phyloP scores from a whole-genome alignment of 37 sponge, comb jelly and placozoan species.

The Beroe forskalii region DNA sequence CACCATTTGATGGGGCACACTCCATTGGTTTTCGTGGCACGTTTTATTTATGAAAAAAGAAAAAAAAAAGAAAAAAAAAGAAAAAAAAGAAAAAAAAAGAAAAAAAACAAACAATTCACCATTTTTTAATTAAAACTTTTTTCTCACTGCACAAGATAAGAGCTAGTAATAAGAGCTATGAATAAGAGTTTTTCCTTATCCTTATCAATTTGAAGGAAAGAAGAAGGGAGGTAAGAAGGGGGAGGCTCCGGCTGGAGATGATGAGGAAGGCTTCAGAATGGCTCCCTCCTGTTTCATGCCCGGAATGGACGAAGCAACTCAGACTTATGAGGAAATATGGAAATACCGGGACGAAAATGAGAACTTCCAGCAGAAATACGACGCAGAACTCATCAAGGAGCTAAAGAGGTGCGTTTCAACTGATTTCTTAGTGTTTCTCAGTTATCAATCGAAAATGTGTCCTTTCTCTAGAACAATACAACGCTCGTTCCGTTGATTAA shows the following conservation, averaged over 20 bases:
- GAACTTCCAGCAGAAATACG: slow-evolving; percentile 91
- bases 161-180: too few relatives aligned
- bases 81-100: too few relatives aligned
- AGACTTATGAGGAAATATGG: slow-evolving; percentile 87
- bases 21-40: neutral
- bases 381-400: slow-evolving; percentile 90
- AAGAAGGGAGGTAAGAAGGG: neutral
- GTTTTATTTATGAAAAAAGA: too few relatives aligned
- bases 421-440: too few relatives aligned
- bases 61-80: too few relatives aligned
- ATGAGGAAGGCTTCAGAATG: slow-evolving; percentile 85
- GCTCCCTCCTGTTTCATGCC: slow-evolving; percentile 89
- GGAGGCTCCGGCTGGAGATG: slow-evolving; percentile 65
- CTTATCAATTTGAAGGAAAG: too few relatives aligned
- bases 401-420: slow-evolving; percentile 75
- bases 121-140: neutral
- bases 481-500: too few relatives aligned
- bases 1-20: neutral
- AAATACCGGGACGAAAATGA: slow-evolving; percentile 82
- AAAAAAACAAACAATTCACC: too few relatives aligned
- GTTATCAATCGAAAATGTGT: too few relatives aligned
- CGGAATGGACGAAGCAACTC: slow-evolving; percentile 71
- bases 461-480: too few relatives aligned
- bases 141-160: too few relatives aligned
- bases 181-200: too few relatives aligned